These are phyloP conservation scores for Heterotis niloticus DNA, from an alignment of 2,113 vertebrate genomes.

Conservation along the genomic window DNA sequence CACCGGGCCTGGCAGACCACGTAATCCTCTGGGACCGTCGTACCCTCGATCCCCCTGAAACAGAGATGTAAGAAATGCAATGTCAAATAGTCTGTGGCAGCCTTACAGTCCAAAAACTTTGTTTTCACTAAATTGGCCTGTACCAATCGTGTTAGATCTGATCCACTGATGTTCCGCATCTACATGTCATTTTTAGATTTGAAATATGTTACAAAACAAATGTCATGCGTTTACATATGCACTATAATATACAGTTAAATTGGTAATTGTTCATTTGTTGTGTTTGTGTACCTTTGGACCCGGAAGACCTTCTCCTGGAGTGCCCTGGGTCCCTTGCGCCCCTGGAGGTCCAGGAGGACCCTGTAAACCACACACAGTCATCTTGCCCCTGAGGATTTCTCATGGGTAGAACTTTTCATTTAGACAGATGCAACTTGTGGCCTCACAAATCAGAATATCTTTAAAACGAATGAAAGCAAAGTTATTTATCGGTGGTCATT, in stretches of 20 bases:
- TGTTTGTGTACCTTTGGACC: slow-evolving; percentile 69
- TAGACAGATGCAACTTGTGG: neutral
- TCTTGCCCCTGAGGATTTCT: neutral
- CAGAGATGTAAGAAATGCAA: neutral
- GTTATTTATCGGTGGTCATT: neutral
- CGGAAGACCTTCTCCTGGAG: slow-evolving; percentile 70
- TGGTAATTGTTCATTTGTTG: neutral
- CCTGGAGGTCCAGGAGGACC: slow-evolving; percentile 67
- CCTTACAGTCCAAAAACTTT: too few species aligned
- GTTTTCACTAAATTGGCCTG: too few species aligned
- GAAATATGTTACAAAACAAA: neutral
- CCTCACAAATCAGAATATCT: neutral
- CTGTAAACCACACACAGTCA: slow-evolving; percentile 47
- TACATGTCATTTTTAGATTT: too few species aligned
- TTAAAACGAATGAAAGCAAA: neutral
- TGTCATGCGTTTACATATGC: neutral
- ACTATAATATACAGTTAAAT: neutral
- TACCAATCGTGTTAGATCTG: too few species aligned
- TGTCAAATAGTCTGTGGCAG: neutral
- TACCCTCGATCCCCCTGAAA: slow-evolving; percentile 79
- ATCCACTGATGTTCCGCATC: too few species aligned
- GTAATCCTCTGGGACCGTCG: slow-evolving; percentile 62
- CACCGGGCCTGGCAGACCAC: slow-evolving; percentile 61
- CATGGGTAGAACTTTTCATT: neutral
- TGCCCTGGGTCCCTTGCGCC: slow-evolving; percentile 68